Conservation (phyloP, 2,797 vertebrate genomes). For the Geotrypetes seraphini region DNA sequence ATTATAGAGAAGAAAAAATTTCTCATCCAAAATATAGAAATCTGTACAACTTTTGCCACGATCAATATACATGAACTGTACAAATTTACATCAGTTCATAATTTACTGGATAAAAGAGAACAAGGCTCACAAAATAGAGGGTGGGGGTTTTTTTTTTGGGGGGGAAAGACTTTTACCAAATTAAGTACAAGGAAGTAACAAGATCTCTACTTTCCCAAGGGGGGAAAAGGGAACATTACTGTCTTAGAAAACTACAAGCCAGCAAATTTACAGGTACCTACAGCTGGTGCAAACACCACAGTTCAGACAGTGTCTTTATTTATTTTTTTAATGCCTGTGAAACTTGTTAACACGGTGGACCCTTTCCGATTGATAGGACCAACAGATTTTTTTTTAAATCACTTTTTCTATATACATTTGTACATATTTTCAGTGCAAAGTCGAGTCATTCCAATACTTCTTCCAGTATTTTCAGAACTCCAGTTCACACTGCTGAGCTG, state of each 20-base stretch:
- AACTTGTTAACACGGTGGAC: conserved; percentile 10
- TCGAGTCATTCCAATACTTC: conserved; percentile 58
- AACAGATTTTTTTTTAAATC: neutral
- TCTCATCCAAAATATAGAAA: conserved; percentile 99
- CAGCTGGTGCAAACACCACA: conserved; percentile 67
- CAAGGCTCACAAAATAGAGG: conserved; percentile 95
- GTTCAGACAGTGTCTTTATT: conserved; percentile 70
- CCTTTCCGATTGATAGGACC: conserved; percentile 4
- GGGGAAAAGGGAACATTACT: conserved; percentile 76
- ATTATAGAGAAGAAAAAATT: conserved; percentile 98
- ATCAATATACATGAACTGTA: conserved; percentile 99
- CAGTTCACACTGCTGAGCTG: conserved; percentile 57
- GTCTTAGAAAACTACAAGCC: conserved; percentile 75
- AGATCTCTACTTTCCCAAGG: conserved; percentile 76
- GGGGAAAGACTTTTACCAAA: conserved; percentile 74
- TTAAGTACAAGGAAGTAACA: conserved; percentile 75
- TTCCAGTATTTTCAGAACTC: conserved; percentile 54
- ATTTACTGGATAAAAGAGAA: conserved; percentile 97
- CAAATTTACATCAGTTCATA: conserved; percentile 99
- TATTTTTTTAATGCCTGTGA: conserved; percentile 62
- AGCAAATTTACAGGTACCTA: conserved; percentile 72
- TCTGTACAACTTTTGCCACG: conserved; percentile 99
- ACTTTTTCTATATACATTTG: conserved; percentile 55
- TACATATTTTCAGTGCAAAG: conserved; percentile 65
- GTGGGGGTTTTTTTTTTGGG: no score